Base-by-base conservation (phyloP, 2,797 vertebrate species). In the Sebastes oblongus region DNA sequence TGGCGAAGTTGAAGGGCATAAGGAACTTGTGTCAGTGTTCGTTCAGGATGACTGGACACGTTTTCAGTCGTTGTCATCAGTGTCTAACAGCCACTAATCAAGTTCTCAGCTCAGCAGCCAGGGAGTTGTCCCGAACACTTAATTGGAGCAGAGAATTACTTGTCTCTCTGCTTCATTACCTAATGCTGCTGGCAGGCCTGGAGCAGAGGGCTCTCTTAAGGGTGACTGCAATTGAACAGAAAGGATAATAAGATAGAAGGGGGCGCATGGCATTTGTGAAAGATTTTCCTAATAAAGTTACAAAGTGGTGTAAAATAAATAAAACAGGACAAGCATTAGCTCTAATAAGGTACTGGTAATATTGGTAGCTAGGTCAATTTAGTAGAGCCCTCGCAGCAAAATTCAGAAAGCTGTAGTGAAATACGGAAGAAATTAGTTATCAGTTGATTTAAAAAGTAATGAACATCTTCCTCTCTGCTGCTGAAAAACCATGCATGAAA, bases 111-210 rank as follows among this genome's bases (percentile, higher is more conserved):
- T 75, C 58, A 13, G 80, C 81, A 77, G 81, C 66, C 64, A 8
- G 59, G 30, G 70, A 84, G 62, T 54, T 68, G 68, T 68, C 61
- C 52, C 10, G 18, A 66, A 75, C 24, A 54, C 78, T 81, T 78
- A 80, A 87, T 83, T 85, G 58, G 71, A 83, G 78, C 85, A 52
- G 81, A 80, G 68, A 89, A 81, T 83, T 75, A 70, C 66, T 78
- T 3, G 59, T 61, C 12, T 52, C 64, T 66, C 56, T 32, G 13
- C 77, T 80, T 84, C 65, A 70, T 83, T 85, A 83, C 58, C 46
- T 10, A 30, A 60, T 34, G 18, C n/a, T 66, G 74, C 69, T 24
- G 64, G 25, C 71, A 74, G 73, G 75, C 67, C 7, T 25, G 59
- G 6, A 46, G 24, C 75, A 16, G 39, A 50, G 34, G 11, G 25